A percentile compares a stretch with the other conserved stretches of the same genome.
These are phyloP conservation scores for Platycheirus rosarum DNA, from an alignment of 2,888 invertebrate genomes.

Conservation along the genomic window DNA sequence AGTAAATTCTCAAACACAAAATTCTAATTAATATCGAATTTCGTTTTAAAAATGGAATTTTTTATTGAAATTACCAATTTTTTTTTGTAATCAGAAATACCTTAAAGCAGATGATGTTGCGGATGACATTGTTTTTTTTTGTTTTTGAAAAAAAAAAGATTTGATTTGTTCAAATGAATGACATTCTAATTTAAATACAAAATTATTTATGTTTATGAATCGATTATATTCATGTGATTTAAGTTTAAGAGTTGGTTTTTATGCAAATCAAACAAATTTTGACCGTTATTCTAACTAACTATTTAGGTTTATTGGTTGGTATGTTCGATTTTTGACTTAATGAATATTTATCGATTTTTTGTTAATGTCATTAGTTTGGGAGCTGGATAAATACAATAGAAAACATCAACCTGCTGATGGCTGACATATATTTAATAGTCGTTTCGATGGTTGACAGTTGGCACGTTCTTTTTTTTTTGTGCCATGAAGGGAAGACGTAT, in stretches of 20 bases:
- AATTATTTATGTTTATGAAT: conserved; percentile 20
- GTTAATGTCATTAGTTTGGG: conserved; percentile 18
- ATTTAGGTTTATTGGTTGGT: conserved; percentile 34
- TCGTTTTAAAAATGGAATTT: background rate
- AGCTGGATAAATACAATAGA: conserved; percentile 16
- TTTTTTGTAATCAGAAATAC: background rate
- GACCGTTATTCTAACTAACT: background rate
- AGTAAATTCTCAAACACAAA: background rate
- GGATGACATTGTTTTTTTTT: conserved; percentile 1
- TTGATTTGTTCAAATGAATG: conserved; percentile 9
- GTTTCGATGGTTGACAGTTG: conserved; percentile 30
- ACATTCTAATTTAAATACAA: conserved; percentile 1
- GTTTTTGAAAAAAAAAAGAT: background rate
- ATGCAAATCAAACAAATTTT: too few relatives aligned
- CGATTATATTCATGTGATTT: conserved; percentile 41
- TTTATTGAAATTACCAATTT: background rate
- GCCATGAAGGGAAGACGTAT: too few relatives aligned
- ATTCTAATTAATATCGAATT: conserved; percentile 7
- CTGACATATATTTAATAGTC: conserved; percentile 21
- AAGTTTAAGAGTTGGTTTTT: conserved; percentile 1
- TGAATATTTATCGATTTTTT: conserved; percentile 37
- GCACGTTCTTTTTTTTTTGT: conserved; percentile 31
- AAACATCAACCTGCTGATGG: conserved; percentile 6
- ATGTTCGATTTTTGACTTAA: conserved; percentile 20
- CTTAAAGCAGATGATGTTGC: too few relatives aligned